phyloP scores from a whole-genome alignment of 2,888 invertebrate species.

The Nasonia oneida region DNA sequence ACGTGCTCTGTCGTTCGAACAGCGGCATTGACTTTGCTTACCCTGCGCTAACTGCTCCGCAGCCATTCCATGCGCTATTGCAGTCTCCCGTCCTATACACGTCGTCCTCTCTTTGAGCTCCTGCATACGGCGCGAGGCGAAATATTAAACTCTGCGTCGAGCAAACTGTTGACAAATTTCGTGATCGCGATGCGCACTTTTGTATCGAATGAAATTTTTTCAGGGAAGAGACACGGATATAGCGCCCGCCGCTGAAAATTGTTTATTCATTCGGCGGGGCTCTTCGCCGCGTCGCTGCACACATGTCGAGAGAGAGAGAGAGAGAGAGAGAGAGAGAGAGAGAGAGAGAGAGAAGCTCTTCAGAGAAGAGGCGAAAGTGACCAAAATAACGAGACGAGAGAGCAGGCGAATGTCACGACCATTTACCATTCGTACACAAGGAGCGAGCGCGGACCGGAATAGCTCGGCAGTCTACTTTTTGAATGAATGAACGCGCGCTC shows the following conservation, averaged over 20 bases:
- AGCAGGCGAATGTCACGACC: conserved; percentile 48
- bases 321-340: too few species aligned
- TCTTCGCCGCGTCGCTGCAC: background rate
- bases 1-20: conserved; percentile 66
- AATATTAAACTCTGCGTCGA: background rate
- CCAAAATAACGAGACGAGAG: conserved; percentile 56
- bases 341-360: conserved; percentile 54
- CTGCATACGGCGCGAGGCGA: background rate
- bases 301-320: conserved; percentile 35
- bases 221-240: background rate
- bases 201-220: background rate
- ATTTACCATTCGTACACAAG: conserved; percentile 35
- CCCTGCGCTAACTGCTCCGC: background rate
- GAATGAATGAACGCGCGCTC: background rate
- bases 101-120: background rate
- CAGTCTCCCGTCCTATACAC: background rate
- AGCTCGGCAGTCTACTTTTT: conserved; percentile 22
- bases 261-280: conserved; percentile 57
- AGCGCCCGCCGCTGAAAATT: conserved; percentile 23
- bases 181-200: background rate
- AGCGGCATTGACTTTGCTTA: conserved; percentile 56
- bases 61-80: background rate
- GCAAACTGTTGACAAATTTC: conserved; percentile 1
- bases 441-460: background rate
- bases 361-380: conserved; percentile 61